phyloP scores from a whole-genome alignment of 2,113 vertebrate genomes.

The Gopherus evgoodei region DNA sequence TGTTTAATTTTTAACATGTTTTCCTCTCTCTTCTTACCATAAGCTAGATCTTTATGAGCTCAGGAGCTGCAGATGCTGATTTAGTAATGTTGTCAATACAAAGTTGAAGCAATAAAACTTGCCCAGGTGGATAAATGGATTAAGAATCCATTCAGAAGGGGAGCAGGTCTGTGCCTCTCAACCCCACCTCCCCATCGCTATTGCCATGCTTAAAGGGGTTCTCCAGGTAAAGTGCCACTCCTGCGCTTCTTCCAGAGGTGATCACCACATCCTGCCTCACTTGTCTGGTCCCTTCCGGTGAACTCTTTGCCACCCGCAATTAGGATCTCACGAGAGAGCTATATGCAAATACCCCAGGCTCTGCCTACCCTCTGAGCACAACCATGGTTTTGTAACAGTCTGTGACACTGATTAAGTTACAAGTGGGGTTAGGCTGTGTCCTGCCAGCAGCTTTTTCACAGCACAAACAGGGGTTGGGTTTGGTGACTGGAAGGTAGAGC shows the following conservation, averaged over 20 bases:
- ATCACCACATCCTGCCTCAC: neutral
- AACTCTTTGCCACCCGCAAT: neutral
- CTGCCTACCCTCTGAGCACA: neutral
- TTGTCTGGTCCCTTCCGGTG: neutral
- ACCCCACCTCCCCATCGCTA: neutral
- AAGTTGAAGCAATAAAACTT: neutral
- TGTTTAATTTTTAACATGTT: neutral
- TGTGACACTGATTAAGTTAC: neutral
- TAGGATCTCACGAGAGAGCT: neutral
- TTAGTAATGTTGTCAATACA: neutral
- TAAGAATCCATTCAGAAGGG: neutral
- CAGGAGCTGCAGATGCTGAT: neutral
- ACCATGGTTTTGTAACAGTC: neutral
- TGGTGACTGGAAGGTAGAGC: neutral
- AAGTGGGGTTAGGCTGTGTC: too few relatives aligned
- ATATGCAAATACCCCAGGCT: neutral
- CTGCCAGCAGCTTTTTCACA: neutral
- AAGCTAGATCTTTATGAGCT: neutral
- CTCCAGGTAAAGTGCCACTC: neutral
- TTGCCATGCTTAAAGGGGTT: neutral
- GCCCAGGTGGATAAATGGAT: neutral
- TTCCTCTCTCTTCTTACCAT: neutral
- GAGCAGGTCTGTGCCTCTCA: neutral
- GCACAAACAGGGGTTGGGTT: neutral
- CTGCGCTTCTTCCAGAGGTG: neutral